Base-by-base conservation (phyloP, 2,888 invertebrate species). In the Azorinus chamasolen region DNA sequence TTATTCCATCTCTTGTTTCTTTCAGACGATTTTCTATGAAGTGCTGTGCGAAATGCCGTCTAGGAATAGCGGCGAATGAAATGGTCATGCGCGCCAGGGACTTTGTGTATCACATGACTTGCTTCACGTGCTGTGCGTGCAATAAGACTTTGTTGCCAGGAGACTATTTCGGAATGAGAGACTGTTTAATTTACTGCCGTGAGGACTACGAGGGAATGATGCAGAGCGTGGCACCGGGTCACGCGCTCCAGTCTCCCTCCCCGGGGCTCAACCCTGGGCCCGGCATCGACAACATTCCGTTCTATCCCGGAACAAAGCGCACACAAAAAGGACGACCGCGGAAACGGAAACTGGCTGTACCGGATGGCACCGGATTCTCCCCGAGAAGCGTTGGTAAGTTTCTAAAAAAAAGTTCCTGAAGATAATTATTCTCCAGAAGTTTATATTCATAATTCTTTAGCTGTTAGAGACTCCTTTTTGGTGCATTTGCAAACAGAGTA, bases 1-100 rank as follows among this genome's bases (percentile, higher is more conserved):
- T 45, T 20, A 18, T 45, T 45, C 20, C 45, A 5, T 18, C 5
- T 45, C n/a, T 58, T 25, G 24, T 18, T 58, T 48, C 45, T 95
- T 95, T 2, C 95, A 98, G 98, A 93, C 94, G 97, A 91, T 98
- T 97, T 93, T 96, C 96, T 84, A 96, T 96, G 82, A 96, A 96
- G 88, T 95, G 97, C 73, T 97, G 97, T 93, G 96, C 96, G 8
- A 95, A 97, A 55, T 98, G 98, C 90, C 96, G 96, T 37, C 95
- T 96, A 55, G 96, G 96, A 6, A 97, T 98, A 90, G 95, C 96
- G 12, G 96, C 97, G 45, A 96, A 96, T 88, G 97, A 98, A 94
- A 94, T 97, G 92, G 97, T 98, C 90, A 98, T 98, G 97, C 94
- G 97, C 79, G 97, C 97, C 0, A 94, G 96, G 51, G 97, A 97